phyloP scores from a whole-genome alignment of 2,113 vertebrate genomes.

The Lampris incognitus region DNA sequence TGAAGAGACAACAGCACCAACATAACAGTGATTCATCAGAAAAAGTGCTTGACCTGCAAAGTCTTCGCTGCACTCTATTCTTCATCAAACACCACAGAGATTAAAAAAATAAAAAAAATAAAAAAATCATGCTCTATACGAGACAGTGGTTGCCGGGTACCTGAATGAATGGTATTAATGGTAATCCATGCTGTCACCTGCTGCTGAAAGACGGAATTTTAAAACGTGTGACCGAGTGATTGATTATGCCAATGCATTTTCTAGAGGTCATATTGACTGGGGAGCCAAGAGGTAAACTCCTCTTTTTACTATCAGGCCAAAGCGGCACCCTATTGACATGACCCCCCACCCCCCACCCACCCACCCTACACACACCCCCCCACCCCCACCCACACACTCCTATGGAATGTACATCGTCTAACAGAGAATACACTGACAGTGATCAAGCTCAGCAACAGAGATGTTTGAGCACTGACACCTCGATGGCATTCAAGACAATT shows the following conservation, averaged over 20 bases:
- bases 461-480: background rate
- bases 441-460: background rate
- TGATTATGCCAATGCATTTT: slow-evolving; percentile 76
- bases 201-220: slow-evolving; percentile 80
- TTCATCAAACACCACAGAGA: slow-evolving; percentile 63
- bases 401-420: slow-evolving; percentile 10
- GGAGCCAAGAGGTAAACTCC: slow-evolving; percentile 68
- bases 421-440: background rate
- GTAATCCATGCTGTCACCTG: slow-evolving; percentile 78
- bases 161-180: slow-evolving; percentile 65
- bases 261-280: slow-evolving; percentile 81
- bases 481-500: background rate
- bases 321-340: slow-evolving; percentile 38
- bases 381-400: background rate
- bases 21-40: slow-evolving; percentile 77
- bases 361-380: background rate
- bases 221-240: slow-evolving; percentile 72
- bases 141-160: slow-evolving; percentile 18
- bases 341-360: background rate
- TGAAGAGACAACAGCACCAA: slow-evolving; percentile 46
- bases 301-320: slow-evolving; percentile 63
- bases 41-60: slow-evolving; percentile 70
- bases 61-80: slow-evolving; percentile 48
- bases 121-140: slow-evolving; percentile 34
- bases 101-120: background rate